These are phyloP conservation scores for Paraescarpia echinospica DNA, from an alignment of 1,140 invertebrate species.

Conservation along the genomic window DNA sequence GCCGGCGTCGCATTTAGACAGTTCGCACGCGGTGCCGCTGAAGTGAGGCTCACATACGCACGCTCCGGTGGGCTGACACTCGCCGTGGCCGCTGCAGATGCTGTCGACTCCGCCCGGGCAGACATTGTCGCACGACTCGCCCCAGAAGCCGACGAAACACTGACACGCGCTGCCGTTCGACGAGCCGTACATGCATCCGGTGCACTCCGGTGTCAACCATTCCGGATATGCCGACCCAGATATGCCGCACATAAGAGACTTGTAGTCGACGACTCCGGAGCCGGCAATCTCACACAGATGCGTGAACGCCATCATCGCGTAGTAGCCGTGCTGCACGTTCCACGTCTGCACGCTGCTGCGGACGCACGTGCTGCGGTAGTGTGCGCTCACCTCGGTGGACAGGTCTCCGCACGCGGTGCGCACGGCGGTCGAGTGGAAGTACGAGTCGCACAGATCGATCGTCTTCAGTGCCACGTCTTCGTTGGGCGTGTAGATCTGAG, in stretches of 20 bases:
- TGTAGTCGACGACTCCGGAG: conserved; percentile 10
- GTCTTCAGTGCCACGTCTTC: not conserved
- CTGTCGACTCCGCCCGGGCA: conserved; percentile 34
- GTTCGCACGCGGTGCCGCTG: conserved; percentile 33
- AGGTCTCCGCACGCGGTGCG: conserved; percentile 21
- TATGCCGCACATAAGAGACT: conserved; percentile 25
- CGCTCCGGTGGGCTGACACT: conserved; percentile 31
- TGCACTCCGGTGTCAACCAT: conserved; percentile 34
- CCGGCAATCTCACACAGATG: conserved; percentile 27
- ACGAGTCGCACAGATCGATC: not conserved
- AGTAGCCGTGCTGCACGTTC: conserved; percentile 23
- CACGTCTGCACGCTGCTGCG: not conserved
- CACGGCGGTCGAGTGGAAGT: not conserved
- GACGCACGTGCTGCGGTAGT: not conserved
- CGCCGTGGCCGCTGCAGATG: conserved; percentile 36
- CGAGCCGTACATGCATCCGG: conserved; percentile 34
- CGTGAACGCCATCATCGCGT: conserved; percentile 33
- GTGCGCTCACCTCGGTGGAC: not conserved
- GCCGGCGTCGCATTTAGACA: conserved; percentile 25
- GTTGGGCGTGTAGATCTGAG: not conserved
- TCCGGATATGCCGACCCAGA: conserved; percentile 12
- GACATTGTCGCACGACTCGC: conserved; percentile 28
- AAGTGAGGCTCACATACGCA: conserved; percentile 38
- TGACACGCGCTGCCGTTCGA: conserved; percentile 26
- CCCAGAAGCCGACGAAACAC: conserved; percentile 37